phyloP scores from a whole-genome alignment of 2,113 vertebrate species.

The Hoplias malabaricus region DNA sequence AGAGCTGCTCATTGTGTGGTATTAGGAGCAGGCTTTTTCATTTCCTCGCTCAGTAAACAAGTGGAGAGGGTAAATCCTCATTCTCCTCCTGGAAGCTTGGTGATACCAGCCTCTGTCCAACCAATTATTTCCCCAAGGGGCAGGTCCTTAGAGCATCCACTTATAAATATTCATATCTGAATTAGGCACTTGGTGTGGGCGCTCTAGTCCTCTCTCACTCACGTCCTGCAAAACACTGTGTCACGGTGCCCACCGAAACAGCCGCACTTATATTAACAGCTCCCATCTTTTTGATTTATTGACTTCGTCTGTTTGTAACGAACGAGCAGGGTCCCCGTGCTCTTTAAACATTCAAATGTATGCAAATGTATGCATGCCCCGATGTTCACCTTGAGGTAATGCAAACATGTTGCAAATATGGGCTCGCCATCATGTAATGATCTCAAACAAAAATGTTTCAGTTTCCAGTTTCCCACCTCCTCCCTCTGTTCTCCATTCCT shows the following conservation, averaged over 20 bases:
- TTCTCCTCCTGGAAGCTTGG: constrained; percentile 6
- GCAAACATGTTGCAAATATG: constrained; percentile 73
- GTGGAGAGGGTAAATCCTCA: background rate
- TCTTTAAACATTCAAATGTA: constrained; percentile 74
- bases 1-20: background rate
- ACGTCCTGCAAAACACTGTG: constrained; percentile 43
- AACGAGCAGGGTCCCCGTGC: constrained; percentile 59
- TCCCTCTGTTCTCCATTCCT: constrained; percentile 25
- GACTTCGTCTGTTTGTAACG: constrained; percentile 67
- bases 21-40: constrained; percentile 1
- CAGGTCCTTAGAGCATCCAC: constrained; percentile 52
- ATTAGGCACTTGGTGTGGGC: constrained; percentile 56
- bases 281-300: constrained; percentile 73
- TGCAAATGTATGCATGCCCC: constrained; percentile 74
- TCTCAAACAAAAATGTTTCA: constrained; percentile 58
- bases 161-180: constrained; percentile 73
- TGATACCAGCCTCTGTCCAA: constrained; percentile 41
- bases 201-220: constrained; percentile 35
- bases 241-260: constrained; percentile 55
- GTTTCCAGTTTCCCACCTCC: background rate
- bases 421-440: constrained; percentile 67
- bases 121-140: constrained; percentile 57
- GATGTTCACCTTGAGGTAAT: constrained; percentile 73
- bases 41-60: constrained; percentile 8
- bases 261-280: constrained; percentile 59